Evolutionary conservation across 1,140 invertebrate species (phyloP).

Genomic region (Drosophila novamexicana): DNA sequence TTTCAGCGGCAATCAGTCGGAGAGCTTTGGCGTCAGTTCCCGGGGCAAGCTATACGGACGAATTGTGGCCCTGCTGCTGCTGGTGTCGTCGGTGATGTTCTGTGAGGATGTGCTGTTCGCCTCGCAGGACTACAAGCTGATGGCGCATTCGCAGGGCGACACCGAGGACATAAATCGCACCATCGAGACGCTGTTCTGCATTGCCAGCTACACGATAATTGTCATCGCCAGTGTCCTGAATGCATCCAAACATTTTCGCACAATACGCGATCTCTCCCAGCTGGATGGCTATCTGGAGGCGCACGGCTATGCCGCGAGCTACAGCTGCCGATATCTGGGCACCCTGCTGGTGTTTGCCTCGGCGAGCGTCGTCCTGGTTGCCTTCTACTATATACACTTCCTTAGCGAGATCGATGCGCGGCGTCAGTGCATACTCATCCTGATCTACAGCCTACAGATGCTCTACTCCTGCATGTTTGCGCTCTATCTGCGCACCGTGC

Average conservation of each 20-base stretch:
- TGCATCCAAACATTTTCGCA: slow-evolving; percentile 50
- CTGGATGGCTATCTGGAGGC: slow-evolving; percentile 57
- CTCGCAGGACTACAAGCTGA: slow-evolving; percentile 50
- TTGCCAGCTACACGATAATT: slow-evolving; percentile 65
- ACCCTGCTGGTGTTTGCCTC: slow-evolving; percentile 28
- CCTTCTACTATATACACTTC: slow-evolving; percentile 66
- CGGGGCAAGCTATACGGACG: slow-evolving; percentile 50
- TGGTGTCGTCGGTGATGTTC: slow-evolving; percentile 36
- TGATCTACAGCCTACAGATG: slow-evolving; percentile 60
- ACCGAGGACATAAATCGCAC: slow-evolving; percentile 70
- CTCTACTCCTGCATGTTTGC: slow-evolving; percentile 63
- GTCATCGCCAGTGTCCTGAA: slow-evolving; percentile 53
- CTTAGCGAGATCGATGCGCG: slow-evolving; percentile 34
- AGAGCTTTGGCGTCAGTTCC: slow-evolving; percentile 27
- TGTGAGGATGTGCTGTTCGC: slow-evolving; percentile 57
- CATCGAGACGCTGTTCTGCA: slow-evolving; percentile 71
- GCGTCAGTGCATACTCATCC: slow-evolving; percentile 39
- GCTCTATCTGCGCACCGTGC: slow-evolving; percentile 53
- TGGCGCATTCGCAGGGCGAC: slow-evolving; percentile 58
- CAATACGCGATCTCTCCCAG: slow-evolving; percentile 49
- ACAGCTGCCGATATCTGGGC: slow-evolving; percentile 50
- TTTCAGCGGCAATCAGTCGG: slow-evolving; percentile 41
- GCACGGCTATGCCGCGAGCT: slow-evolving; percentile 41
- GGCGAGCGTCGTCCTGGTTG: slow-evolving; percentile 47
- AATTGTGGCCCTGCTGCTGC: slow-evolving; percentile 23